phyloP scores from a whole-genome alignment of 2,888 invertebrate species.

The Xanthorhoe designata region DNA sequence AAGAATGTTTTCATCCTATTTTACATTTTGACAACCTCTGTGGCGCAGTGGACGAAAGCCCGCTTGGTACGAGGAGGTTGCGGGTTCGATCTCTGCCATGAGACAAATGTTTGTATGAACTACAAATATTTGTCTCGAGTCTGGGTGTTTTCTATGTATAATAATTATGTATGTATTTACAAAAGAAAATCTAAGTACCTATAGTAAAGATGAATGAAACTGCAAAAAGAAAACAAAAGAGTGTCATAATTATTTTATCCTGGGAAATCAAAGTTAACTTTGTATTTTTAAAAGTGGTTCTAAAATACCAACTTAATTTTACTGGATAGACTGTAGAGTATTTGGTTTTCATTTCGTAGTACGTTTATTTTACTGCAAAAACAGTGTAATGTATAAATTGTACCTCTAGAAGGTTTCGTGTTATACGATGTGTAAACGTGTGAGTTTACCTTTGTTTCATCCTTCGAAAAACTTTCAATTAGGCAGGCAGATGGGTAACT shows the following conservation, averaged over 20 bases:
- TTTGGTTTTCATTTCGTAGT: neutral
- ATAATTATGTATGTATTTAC: too few species aligned
- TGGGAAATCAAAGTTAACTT: neutral
- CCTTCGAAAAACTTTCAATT: constrained; percentile 44
- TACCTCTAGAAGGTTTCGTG: constrained; percentile 44
- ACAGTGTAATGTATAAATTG: constrained; percentile 15
- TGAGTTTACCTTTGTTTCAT: constrained; percentile 38
- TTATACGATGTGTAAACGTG: constrained; percentile 51
- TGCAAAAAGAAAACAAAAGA: too few species aligned
- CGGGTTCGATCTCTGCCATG: too few species aligned
- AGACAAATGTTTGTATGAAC: too few species aligned
- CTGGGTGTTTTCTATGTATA: too few species aligned
- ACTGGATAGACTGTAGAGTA: neutral
- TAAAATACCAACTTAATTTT: neutral
- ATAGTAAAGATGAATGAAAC: too few species aligned
- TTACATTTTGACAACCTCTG: neutral
- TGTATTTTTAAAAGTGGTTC: too few species aligned
- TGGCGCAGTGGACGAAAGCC: too few species aligned
- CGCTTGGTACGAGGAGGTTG: too few species aligned
- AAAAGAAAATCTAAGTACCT: too few species aligned
- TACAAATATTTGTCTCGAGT: too few species aligned
- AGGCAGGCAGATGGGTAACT: constrained; percentile 22
- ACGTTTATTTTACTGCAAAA: constrained; percentile 1
- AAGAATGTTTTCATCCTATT: constrained; percentile 3
- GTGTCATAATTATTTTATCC: neutral